These are phyloP conservation scores for honey bee (Apis mellifera) DNA, from an alignment of 1,140 invertebrate genomes.

Conservation along the genomic window Amel_HAv3.1 CM009940.2:9188501-9189000, in stretches of 20 bases:
- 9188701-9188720: slow-evolving; percentile 47
- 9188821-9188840: slow-evolving; percentile 41
- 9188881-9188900: slow-evolving; percentile 25
- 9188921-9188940: not conserved
- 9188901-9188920: not conserved
- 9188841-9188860: not conserved
- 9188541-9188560: slow-evolving; percentile 35
- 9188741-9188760: slow-evolving; percentile 65
- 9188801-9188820: slow-evolving; percentile 33
- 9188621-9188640: slow-evolving; percentile 21
- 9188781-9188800: slow-evolving; percentile 46
- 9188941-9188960: slow-evolving; percentile 3
- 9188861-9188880: not conserved
- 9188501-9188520: slow-evolving; percentile 27
- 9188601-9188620: slow-evolving; percentile 18
- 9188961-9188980: slow-evolving; percentile 9
- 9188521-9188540: slow-evolving; percentile 10
- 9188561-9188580: slow-evolving; percentile 34
- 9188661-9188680: slow-evolving; percentile 73
- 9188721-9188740: slow-evolving; percentile 73
- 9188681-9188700: slow-evolving; percentile 57
- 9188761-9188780: slow-evolving; percentile 58
- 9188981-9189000: slow-evolving; percentile 8
- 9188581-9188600: slow-evolving; percentile 49
- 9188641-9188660: slow-evolving; percentile 56